A percentile compares a stretch with the other conserved stretches of the same genome.
phyloP scores from a whole-genome alignment of 92 coral and sea anemone genomes.

The Diadumene lineata region DNA sequence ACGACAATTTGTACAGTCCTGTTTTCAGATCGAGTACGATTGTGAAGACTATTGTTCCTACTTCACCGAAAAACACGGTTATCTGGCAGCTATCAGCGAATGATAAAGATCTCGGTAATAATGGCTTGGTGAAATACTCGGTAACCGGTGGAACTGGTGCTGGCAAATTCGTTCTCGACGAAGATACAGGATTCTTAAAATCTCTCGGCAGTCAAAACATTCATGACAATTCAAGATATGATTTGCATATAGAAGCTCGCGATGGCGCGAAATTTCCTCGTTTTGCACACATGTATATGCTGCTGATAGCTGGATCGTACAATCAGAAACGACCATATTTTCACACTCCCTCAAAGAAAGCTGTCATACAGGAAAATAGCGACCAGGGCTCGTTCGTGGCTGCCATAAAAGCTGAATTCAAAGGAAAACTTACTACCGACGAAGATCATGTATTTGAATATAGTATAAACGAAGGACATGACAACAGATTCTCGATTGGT shows the following conservation, averaged over 20 bases:
- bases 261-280: slow-evolving; percentile 74
- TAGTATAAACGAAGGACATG: slow-evolving; percentile 63
- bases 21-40: slow-evolving; percentile 48
- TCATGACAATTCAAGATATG: slow-evolving; percentile 54
- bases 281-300: slow-evolving; percentile 55
- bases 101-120: slow-evolving; percentile 62
- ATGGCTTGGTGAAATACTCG: slow-evolving; percentile 60
- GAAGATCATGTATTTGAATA: slow-evolving; percentile 40
- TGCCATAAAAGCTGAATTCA: slow-evolving; percentile 60
- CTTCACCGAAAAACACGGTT: slow-evolving; percentile 33
- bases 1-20: slow-evolving; percentile 79
- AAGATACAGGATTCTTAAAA: slow-evolving; percentile 58
- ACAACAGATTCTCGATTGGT: slow-evolving; percentile 58
- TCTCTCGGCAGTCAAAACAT: slow-evolving; percentile 57
- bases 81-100: slow-evolving; percentile 63
- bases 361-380: slow-evolving; percentile 69
- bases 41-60: slow-evolving; percentile 49
- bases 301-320: slow-evolving; percentile 42
- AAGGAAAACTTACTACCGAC: slow-evolving; percentile 3
- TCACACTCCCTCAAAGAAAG: slow-evolving; percentile 43
- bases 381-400: slow-evolving; percentile 70
- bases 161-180: slow-evolving; percentile 68
- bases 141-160: slow-evolving; percentile 79
- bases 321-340: slow-evolving; percentile 70
- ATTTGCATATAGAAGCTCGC: slow-evolving; percentile 76